These are phyloP conservation scores for Zosterops japonicus DNA, from an alignment of 2,113 vertebrate species.

Conservation along the genomic window DNA sequence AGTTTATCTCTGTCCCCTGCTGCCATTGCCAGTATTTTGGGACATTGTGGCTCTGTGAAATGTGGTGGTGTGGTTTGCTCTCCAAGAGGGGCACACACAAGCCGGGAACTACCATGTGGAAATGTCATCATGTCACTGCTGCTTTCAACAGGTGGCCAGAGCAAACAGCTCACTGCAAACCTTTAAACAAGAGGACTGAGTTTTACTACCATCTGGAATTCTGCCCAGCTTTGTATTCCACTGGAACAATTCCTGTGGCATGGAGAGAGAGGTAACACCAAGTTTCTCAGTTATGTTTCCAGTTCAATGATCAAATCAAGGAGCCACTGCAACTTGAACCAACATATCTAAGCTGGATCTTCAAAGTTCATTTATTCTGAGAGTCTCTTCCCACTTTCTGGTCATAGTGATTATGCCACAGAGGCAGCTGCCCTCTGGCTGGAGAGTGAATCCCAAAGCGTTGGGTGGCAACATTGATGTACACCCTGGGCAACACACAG, in stretches of 20 bases:
- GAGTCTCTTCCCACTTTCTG: not conserved
- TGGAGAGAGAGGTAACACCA: not conserved
- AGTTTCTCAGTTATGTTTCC: not conserved
- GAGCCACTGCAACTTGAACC: not conserved
- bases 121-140: not conserved
- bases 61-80: rapidly evolving
- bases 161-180: not conserved
- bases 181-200: not conserved
- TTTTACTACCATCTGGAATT: not conserved
- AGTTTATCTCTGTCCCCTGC: not conserved
- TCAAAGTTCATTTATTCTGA: not conserved
- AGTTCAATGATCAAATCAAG: not conserved
- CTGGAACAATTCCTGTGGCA: not conserved
- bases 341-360: not conserved
- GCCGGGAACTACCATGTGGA: rapidly evolving
- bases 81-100: not conserved
- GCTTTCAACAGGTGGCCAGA: not conserved
- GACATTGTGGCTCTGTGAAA: not conserved
- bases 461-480: not conserved
- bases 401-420: not conserved
- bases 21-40: not conserved
- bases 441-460: not conserved
- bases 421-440: not conserved
- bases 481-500: rapidly evolving
- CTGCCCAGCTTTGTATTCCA: not conserved